Evolutionary conservation across 2,888 invertebrate species (phyloP).

Genomic region (Ormyrus nitidulus): DNA sequence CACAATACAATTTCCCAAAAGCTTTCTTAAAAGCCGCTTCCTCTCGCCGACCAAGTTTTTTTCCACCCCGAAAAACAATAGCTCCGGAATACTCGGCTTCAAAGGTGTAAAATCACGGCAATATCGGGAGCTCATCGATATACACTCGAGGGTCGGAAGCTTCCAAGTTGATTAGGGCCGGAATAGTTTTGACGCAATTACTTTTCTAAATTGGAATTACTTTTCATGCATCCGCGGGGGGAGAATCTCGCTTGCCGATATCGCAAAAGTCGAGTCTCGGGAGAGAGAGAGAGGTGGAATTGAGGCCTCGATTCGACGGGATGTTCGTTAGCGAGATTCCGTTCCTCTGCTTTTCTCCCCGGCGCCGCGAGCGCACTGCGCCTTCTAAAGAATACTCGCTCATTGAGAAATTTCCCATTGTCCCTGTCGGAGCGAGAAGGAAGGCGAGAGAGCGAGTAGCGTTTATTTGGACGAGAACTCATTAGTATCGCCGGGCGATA

Average conservation of each 20-base stretch:
- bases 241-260: conserved; percentile 2
- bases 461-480: conserved; percentile 54
- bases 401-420: conserved; percentile 52
- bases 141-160: neutral
- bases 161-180: neutral
- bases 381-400: conserved; percentile 46
- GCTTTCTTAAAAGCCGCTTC: too few relatives aligned
- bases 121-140: conserved; percentile 1
- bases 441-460: conserved; percentile 9
- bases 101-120: too few relatives aligned
- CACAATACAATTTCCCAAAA: neutral
- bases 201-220: conserved; percentile 47
- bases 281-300: conserved; percentile 10
- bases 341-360: conserved; percentile 8
- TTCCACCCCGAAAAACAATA: too few relatives aligned
- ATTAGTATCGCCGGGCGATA: conserved; percentile 53
- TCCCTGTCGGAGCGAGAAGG: conserved; percentile 2
- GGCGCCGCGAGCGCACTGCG: conserved; percentile 6
- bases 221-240: conserved; percentile 23
- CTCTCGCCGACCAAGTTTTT: too few relatives aligned
- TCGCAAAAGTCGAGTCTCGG: neutral
- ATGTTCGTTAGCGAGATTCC: conserved; percentile 54
- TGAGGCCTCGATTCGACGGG: conserved; percentile 19
- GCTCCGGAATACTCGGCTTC: too few relatives aligned
- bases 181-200: conserved; percentile 49